Evolutionary conservation across 1,140 invertebrate genomes (phyloP).

Genomic region (Bombus huntii): DNA sequence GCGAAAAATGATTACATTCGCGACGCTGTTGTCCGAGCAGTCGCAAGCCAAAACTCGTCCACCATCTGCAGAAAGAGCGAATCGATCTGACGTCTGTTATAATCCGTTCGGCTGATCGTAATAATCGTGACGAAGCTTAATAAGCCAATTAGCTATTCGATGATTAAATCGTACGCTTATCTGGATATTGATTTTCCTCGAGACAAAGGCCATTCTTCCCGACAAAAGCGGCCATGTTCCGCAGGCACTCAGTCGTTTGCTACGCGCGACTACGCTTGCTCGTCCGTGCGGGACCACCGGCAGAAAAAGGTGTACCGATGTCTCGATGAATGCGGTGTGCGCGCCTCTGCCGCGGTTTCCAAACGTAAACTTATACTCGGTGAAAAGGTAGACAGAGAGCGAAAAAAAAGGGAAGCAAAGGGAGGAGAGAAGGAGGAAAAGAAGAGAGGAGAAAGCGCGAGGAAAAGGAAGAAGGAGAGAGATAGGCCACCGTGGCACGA

Average conservation of each 20-base stretch:
- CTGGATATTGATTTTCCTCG: constrained; percentile 46
- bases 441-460: neutral
- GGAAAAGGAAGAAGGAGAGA: neutral
- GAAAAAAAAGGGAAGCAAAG: constrained; percentile 39
- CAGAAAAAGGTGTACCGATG: constrained; percentile 68
- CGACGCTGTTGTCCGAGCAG: neutral
- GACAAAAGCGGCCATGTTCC: constrained; percentile 51
- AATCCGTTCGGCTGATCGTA: neutral
- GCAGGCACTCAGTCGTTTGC: constrained; percentile 51
- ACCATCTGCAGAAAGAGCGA: neutral
- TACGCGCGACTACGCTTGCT: constrained; percentile 63
- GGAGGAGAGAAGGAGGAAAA: neutral
- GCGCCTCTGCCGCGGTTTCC: constrained; percentile 61
- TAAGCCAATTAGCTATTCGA: constrained; percentile 40
- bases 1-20: neutral
- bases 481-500: constrained; percentile 50
- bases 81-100: neutral
- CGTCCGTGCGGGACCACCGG: constrained; percentile 62
- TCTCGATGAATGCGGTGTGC: constrained; percentile 60
- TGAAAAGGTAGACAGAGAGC: constrained; percentile 43
- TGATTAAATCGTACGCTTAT: constrained; percentile 52
- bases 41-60: neutral
- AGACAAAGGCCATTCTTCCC: constrained; percentile 39
- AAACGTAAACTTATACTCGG: constrained; percentile 69
- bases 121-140: constrained; percentile 38